These are phyloP conservation scores for Leuciscus waleckii DNA, from an alignment of 2,797 vertebrate genomes.

Conservation along the genomic window DNA sequence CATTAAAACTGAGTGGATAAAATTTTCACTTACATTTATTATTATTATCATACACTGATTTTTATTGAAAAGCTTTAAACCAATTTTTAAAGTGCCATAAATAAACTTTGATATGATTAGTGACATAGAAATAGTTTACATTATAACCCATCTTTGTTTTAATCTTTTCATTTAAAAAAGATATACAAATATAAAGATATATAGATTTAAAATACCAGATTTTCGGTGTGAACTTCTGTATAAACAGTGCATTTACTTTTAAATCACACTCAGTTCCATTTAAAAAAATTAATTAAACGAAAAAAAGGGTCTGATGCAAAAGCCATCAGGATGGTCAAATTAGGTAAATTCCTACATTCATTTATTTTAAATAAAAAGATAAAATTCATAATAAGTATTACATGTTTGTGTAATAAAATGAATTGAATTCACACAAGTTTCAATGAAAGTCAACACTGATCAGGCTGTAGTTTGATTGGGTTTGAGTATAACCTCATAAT, in stretches of 20 bases:
- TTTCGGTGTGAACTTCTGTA: not conserved
- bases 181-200: too few relatives aligned
- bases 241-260: too few relatives aligned
- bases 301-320: not conserved
- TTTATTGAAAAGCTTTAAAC: not conserved
- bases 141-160: not conserved
- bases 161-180: too few relatives aligned
- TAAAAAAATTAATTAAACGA: too few relatives aligned
- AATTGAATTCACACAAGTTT: not conserved
- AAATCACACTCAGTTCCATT: not conserved
- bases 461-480: not conserved
- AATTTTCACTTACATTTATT: not conserved
- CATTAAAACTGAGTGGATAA: not conserved
- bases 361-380: not conserved
- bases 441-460: not conserved
- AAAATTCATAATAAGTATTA: not conserved
- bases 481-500: constrained; percentile 88
- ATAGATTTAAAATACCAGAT: not conserved
- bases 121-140: not conserved
- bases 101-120: not conserved
- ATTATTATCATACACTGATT: not conserved
- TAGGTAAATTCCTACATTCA: too few relatives aligned
- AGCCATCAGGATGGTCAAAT: not conserved
- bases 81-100: not conserved
- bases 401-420: not conserved